Conservation (phyloP, 2,113 vertebrate genomes). For the Lampris megalopsis region DNA sequence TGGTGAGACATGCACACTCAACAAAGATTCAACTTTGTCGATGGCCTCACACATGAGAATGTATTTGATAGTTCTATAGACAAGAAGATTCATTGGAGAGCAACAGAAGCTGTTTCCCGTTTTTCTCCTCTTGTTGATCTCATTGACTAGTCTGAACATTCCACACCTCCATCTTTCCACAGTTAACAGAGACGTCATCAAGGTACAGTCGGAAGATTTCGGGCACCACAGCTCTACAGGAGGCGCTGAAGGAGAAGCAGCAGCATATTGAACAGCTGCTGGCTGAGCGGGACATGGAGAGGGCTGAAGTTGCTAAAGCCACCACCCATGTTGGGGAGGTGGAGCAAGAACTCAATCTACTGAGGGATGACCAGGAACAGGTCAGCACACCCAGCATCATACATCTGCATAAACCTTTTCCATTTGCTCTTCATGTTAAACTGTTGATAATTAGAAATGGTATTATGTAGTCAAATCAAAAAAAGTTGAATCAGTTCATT, state of each 20-base stretch:
- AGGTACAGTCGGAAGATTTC: conserved; percentile 97
- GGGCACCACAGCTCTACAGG: conserved; percentile 96
- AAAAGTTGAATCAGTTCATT: no score
- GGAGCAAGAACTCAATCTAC: conserved; percentile 90
- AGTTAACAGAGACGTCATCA: conserved; percentile 98
- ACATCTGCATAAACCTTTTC: neutral
- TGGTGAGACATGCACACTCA: conserved; percentile 83
- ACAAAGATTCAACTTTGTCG: neutral
- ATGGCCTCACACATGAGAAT: neutral
- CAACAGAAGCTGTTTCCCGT: neutral
- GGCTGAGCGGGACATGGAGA: conserved; percentile 95
- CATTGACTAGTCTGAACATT: conserved; percentile 1
- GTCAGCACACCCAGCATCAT: conserved; percentile 72
- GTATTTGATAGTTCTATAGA: neutral
- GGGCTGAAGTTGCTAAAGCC: conserved; percentile 96
- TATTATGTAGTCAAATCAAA: no score
- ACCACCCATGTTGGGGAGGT: conserved; percentile 95
- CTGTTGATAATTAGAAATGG: no score
- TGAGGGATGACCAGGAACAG: conserved; percentile 94
- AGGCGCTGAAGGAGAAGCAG: conserved; percentile 98
- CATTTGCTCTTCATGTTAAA: no score
- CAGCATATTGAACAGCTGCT: conserved; percentile 98
- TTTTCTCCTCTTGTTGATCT: neutral
- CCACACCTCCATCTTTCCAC: conserved; percentile 10
- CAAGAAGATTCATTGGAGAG: neutral